These are phyloP conservation scores for Parazoanthus swiftii DNA, from an alignment of 92 coral and sea anemone species.

Conservation along the genomic window DNA sequence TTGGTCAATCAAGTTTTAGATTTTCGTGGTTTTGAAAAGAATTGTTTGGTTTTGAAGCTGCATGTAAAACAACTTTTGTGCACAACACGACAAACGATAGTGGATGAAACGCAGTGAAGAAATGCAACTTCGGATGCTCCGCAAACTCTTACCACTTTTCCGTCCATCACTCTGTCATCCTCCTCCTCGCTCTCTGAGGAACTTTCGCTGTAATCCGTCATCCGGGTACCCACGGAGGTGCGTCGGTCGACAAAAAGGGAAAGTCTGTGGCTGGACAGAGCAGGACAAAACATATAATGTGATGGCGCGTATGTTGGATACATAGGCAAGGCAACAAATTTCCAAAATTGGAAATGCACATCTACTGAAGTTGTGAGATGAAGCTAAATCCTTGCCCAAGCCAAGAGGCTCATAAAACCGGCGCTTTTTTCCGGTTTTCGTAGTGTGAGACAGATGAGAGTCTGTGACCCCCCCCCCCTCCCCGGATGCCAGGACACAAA, in stretches of 20 bases:
- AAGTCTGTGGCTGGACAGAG: not conserved
- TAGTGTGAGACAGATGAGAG: no score
- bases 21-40: no score
- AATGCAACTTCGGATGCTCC: not conserved
- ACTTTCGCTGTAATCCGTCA: slow-evolving; percentile 78
- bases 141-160: slow-evolving; percentile 68
- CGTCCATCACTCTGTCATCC: slow-evolving; percentile 89
- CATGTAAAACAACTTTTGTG: no score
- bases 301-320: not conserved
- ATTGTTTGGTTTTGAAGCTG: no score
- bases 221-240: slow-evolving; percentile 45
- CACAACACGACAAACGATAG: no score
- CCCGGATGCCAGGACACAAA: no score
- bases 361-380: no score
- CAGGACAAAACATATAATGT: not conserved
- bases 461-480: no score
- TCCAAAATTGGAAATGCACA: not conserved
- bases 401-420: no score
- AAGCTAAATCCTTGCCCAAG: no score
- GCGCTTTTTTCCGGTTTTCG: no score
- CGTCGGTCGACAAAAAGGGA: not conserved
- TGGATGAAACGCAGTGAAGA: not conserved
- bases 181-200: slow-evolving; percentile 97
- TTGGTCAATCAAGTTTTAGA: no score
- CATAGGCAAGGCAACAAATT: not conserved